Evolutionary conservation across 2,113 vertebrate species (phyloP).

Genomic region (Podilymbus podiceps): DNA sequence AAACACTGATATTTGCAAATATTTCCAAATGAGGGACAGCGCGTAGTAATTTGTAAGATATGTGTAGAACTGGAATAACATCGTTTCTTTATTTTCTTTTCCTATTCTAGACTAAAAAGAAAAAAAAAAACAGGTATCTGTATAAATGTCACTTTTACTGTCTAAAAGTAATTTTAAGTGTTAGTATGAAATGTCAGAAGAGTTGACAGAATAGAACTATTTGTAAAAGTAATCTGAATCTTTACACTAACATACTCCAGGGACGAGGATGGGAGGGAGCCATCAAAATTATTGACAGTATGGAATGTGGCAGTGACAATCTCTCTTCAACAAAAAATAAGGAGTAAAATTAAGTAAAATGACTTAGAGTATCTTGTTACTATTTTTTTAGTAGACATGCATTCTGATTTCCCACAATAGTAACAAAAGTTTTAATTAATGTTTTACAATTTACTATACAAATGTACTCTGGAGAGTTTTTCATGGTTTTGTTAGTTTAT

Average conservation of each 20-base stretch:
- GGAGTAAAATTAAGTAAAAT: slow-evolving; percentile 10
- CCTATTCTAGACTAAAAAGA: slow-evolving; percentile 54
- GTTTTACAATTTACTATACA: neutral
- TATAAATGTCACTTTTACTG: slow-evolving; percentile 69
- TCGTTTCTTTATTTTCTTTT: slow-evolving; percentile 58
- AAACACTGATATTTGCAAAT: slow-evolving; percentile 29
- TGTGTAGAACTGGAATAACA: slow-evolving; percentile 53
- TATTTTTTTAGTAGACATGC: neutral
- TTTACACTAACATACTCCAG: slow-evolving; percentile 41
- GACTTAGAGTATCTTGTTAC: neutral
- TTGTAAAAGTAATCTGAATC: slow-evolving; percentile 50
- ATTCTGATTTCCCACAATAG: neutral
- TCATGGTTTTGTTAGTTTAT: neutral
- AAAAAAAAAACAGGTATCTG: neutral
- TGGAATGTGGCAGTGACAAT: slow-evolving; percentile 68
- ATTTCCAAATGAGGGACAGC: slow-evolving; percentile 30
- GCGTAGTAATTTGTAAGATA: slow-evolving; percentile 54
- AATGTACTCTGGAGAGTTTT: slow-evolving; percentile 28
- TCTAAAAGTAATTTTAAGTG: slow-evolving; percentile 57
- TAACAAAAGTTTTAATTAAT: neutral
- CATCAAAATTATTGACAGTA: slow-evolving; percentile 4
- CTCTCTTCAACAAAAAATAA: slow-evolving; percentile 34
- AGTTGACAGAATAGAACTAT: slow-evolving; percentile 58
- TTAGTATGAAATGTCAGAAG: slow-evolving; percentile 65
- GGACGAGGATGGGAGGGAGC: neutral